Evolutionary conservation across 2,797 vertebrate species (phyloP), one percentile per base, ranked within the genome.

Genomic region (Propithecus deckenii): DNA sequence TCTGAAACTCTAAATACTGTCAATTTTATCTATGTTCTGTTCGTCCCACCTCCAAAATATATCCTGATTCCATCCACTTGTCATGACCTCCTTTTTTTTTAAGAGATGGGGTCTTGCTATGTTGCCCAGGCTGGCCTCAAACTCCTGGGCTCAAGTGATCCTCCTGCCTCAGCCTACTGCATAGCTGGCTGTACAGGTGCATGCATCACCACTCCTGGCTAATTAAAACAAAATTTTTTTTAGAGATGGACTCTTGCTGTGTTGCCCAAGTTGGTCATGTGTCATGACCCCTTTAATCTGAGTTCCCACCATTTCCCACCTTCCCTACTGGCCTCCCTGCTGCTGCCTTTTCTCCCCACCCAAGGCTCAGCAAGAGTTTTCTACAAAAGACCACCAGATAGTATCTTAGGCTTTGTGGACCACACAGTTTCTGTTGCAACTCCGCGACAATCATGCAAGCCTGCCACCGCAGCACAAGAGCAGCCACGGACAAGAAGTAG

Each of bases 341-440:
- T 22, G 25, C 84, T 76, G 17, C 38, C 48, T 30, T 30, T 35
- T 52, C 38, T 18, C n/a, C 8, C 55, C 3, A n/a, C 57, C 38
- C 7, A 1, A 32, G 35, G 57, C 14, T 57, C 43, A 41, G 55
- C 14, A 48, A 57, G 59, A 14, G 2, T 69, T 41, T 78, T 38
- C 50, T 61, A 72, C 6, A 78, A 43, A 79, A 48, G 48, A 52
- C 46, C 57, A 59, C 46, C 57, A 59, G 48, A 14, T 0, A n/a
- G 67, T 25, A 25, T 9, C 32, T 11, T 43, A 80, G 78, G 25
- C 61, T 35, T 17, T 52, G 41, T 6, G 15, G 61, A 57, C 17
- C 35, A 14, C 3, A 12, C 0, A 25, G 67, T 35, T 38, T 35
- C 57, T 59, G 41, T 1, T 11, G 14, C 0, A 1, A 10, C 2